Conservation (phyloP, 2,113 vertebrate genomes). For the Probosciger aterrimus region DNA sequence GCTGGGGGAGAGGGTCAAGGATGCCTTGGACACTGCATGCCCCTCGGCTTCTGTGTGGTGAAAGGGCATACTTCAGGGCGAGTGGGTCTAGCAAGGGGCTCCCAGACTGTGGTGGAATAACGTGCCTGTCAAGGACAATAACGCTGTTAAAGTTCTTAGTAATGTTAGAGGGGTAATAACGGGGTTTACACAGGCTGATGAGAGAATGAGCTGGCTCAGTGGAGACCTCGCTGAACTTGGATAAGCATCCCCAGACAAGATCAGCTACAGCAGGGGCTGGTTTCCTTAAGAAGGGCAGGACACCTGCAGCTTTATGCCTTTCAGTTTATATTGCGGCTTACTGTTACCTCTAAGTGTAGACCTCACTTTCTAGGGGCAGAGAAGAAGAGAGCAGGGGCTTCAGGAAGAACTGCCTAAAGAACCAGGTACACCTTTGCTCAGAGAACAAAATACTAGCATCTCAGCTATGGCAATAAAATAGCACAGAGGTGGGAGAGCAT, state of each 20-base stretch:
- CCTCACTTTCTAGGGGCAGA: background rate
- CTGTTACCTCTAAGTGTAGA: background rate
- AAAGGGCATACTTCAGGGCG: rapidly evolving
- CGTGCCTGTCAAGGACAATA: background rate
- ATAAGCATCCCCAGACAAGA: background rate
- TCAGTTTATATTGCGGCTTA: background rate
- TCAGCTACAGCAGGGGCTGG: background rate
- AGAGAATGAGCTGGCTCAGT: background rate
- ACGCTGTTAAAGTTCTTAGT: background rate
- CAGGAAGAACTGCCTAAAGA: background rate
- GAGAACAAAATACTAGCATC: background rate
- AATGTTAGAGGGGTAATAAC: background rate
- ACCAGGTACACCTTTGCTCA: background rate
- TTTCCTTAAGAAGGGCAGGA: background rate
- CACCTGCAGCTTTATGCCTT: background rate
- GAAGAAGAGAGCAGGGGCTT: background rate
- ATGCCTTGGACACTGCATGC: rapidly evolving
- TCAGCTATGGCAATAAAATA: background rate
- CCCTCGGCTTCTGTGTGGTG: rapidly evolving
- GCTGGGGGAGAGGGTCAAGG: background rate
- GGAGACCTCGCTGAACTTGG: background rate
- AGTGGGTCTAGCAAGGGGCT: background rate
- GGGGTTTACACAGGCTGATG: background rate
- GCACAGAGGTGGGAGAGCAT: background rate
- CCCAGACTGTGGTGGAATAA: background rate